These are phyloP conservation scores for Halcyon malimbica DNA, from an alignment of 2,113 vertebrate species.

Conservation along the genomic window DNA sequence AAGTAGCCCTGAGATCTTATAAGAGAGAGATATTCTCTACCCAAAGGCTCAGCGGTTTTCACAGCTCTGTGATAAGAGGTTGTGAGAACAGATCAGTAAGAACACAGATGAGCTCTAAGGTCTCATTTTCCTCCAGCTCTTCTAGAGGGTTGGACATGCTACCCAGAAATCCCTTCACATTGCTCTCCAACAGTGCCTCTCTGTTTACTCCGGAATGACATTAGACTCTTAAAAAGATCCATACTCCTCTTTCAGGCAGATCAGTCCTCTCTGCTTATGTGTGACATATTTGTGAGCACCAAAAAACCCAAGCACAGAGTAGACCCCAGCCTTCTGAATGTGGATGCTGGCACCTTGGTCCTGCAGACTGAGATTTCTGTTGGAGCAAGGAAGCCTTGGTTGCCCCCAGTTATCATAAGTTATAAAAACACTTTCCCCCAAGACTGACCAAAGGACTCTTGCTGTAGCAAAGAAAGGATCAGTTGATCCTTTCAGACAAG, in stretches of 20 bases:
- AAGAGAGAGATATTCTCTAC: not conserved
- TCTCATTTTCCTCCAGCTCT: not conserved
- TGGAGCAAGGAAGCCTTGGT: not conserved
- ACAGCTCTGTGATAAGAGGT: not conserved
- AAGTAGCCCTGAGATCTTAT: not conserved
- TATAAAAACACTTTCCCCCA: not conserved
- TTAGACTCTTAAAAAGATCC: not conserved
- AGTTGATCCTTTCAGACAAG: not conserved
- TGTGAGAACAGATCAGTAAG: not conserved
- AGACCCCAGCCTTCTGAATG: not conserved
- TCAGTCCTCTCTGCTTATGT: not conserved
- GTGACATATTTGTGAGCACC: not conserved
- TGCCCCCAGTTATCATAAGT: rapidly evolving
- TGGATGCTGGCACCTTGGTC: not conserved
- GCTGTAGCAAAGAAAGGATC: not conserved
- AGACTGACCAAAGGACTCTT: not conserved
- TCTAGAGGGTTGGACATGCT: rapidly evolving
- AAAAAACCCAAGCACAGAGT: not conserved
- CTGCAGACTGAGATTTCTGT: not conserved
- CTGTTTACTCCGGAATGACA: not conserved
- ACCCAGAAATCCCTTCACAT: not conserved
- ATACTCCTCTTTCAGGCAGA: not conserved
- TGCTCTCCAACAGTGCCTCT: not conserved
- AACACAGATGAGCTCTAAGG: not conserved
- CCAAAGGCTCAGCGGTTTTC: not conserved